phyloP scores from a whole-genome alignment of 2,113 vertebrate species.

The Diglossa brunneiventris region DNA sequence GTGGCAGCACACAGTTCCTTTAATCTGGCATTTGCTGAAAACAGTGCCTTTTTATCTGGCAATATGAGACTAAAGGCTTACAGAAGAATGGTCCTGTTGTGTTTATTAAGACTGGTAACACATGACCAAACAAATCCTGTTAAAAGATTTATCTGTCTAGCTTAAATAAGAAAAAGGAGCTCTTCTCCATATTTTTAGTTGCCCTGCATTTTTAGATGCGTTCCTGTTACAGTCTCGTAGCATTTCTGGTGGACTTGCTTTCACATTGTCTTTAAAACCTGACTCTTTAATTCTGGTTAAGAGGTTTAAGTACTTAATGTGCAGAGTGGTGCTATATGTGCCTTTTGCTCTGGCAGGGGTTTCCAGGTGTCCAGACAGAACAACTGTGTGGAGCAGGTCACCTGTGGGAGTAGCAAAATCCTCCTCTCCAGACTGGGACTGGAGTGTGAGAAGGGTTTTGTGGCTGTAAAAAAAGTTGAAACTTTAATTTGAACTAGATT shows the following conservation, averaged over 20 bases:
- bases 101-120: slow-evolving; percentile 51
- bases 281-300: slow-evolving; percentile 50
- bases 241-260: slow-evolving; percentile 24
- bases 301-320: slow-evolving; percentile 54
- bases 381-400: background rate
- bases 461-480: background rate
- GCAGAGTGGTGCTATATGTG: background rate
- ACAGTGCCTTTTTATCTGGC: slow-evolving; percentile 63
- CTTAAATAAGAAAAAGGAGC: slow-evolving; percentile 21
- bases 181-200: background rate
- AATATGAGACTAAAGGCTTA: slow-evolving; percentile 33
- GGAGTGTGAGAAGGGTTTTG: background rate
- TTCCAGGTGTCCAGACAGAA: background rate
- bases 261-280: slow-evolving; percentile 49
- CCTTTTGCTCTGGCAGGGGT: slow-evolving; percentile 5
- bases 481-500: background rate
- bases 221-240: background rate
- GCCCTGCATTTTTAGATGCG: background rate
- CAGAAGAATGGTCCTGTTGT: slow-evolving; percentile 59
- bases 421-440: background rate
- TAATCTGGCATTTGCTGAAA: slow-evolving; percentile 52
- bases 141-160: slow-evolving; percentile 61
- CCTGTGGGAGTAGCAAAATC: background rate
- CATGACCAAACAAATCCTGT: slow-evolving; percentile 63
- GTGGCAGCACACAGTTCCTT: slow-evolving; percentile 7